Base-by-base conservation (phyloP, 1,140 invertebrate species). In the Sipha flava region DNA sequence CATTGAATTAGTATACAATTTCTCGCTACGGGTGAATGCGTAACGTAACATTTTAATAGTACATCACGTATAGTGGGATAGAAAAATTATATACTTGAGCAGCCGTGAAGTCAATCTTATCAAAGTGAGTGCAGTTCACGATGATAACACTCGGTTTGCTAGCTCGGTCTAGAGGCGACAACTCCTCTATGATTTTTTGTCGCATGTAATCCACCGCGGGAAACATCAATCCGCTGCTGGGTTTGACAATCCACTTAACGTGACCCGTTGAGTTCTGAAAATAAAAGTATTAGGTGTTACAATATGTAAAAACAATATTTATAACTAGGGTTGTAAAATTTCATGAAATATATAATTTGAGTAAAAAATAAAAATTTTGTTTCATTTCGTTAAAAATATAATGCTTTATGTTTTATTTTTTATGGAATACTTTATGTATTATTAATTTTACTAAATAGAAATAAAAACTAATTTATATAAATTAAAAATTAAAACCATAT, bases 171-270 rank as follows among this genome's bases (percentile, higher is more conserved):
- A 26, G 29, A 1, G 62, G 18, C 1, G 43, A 45, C n/a, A 52
- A 26, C 26, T 79, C 64, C 9, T 59, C n/a, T 14, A 84, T 81
- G 43, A 82, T 81, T 75, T 83, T 85, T 57, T 89, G 86, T 72
- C 89, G 85, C 2, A 92, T 79, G 83, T 90, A 91, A 83, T 92
- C 91, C 10, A 90, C 88, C 1, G 90, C 88, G 1, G 91, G 90
- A 83, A 91, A 92, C 75, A 88, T 87, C 34, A 92, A 83, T 9
- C 89, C 89, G 80, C 89, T 88, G 80, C 88, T 88, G 21, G 90
- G 89, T 43, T 86, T 87, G 18, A 92, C 86, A 29, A 90, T 84
- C 37, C 83, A 66, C 72, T 79, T 54, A 68, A 73, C 16, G 52
- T 64, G 21, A 82, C 83, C 84, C 83, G 66, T 40, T 59, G 59